A percentile compares a stretch with the other conserved stretches of the same genome.
Conservation (phyloP, 2,888 invertebrate genomes). For the Phorcus lineatus region DNA sequence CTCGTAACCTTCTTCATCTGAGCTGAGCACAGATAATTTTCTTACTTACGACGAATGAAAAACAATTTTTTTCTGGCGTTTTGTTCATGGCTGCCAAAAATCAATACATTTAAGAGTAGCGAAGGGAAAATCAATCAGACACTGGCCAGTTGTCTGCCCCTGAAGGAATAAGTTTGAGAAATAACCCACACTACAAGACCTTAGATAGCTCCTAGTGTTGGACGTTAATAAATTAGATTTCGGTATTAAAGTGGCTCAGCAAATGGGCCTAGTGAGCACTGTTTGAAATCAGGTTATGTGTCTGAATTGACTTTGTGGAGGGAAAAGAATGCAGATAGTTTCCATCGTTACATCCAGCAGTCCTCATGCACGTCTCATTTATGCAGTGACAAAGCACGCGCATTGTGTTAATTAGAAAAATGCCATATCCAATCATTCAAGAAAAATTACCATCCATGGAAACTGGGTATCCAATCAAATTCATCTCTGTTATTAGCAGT, state of each 20-base stretch:
- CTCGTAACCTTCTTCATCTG: neutral
- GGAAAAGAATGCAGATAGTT: conserved; percentile 25
- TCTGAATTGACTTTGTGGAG: conserved; percentile 18
- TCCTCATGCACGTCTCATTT: conserved; percentile 13
- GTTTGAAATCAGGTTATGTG: conserved; percentile 20
- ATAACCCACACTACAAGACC: conserved; percentile 7
- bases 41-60: neutral
- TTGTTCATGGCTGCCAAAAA: neutral
- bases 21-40: neutral
- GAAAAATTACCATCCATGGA: conserved; percentile 17
- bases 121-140: neutral
- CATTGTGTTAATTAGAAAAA: conserved; percentile 21
- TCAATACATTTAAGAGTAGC: neutral
- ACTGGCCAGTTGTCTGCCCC: neutral
- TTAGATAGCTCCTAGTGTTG: neutral
- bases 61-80: neutral
- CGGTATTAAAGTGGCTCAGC: conserved; percentile 10
- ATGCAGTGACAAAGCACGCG: conserved; percentile 25
- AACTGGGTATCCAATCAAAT: conserved; percentile 16
- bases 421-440: conserved; percentile 20
- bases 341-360: conserved; percentile 14
- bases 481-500: too few species aligned
- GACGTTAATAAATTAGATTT: conserved; percentile 8
- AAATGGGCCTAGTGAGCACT: conserved; percentile 14
- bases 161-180: neutral